Conservation (phyloP, 2,888 invertebrate species). For the Conus canariensis region DNA sequence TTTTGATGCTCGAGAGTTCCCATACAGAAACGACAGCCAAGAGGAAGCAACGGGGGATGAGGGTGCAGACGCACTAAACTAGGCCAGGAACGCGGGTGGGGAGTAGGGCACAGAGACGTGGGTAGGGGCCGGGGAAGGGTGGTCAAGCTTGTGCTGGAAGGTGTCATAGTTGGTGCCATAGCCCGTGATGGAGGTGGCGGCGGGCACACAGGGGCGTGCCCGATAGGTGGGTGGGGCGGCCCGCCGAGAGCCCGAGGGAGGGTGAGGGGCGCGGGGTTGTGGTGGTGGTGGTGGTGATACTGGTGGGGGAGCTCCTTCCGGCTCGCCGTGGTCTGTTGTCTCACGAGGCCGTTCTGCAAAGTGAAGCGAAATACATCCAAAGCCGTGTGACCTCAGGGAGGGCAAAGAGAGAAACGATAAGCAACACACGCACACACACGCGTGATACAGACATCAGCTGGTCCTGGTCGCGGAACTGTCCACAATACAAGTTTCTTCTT, state of each 20-base stretch:
- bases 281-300: background rate
- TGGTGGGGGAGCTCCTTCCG: background rate
- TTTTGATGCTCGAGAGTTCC: too few relatives aligned
- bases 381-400: background rate
- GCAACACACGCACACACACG: too few relatives aligned
- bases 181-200: constrained; percentile 38
- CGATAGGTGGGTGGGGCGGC: constrained; percentile 32
- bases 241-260: background rate
- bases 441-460: too few relatives aligned
- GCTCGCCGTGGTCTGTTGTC: background rate
- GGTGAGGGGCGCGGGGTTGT: background rate
- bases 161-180: constrained; percentile 43
- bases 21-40: too few relatives aligned
- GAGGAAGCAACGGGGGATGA: too few relatives aligned
- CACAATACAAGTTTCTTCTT: too few relatives aligned
- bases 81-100: constrained; percentile 18
- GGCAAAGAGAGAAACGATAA: background rate
- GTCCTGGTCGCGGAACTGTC: too few relatives aligned
- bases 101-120: constrained; percentile 46
- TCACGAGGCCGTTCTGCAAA: background rate
- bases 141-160: constrained; percentile 48
- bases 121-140: constrained; percentile 51
- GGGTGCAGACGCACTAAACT: background rate
- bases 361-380: background rate
- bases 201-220: constrained; percentile 48